Percentiles rank a stretch among this genome's conserved stretches.
These are phyloP conservation scores for Heliothis subflexa DNA, from an alignment of 1,140 invertebrate species.

Conservation along the genomic window DNA sequence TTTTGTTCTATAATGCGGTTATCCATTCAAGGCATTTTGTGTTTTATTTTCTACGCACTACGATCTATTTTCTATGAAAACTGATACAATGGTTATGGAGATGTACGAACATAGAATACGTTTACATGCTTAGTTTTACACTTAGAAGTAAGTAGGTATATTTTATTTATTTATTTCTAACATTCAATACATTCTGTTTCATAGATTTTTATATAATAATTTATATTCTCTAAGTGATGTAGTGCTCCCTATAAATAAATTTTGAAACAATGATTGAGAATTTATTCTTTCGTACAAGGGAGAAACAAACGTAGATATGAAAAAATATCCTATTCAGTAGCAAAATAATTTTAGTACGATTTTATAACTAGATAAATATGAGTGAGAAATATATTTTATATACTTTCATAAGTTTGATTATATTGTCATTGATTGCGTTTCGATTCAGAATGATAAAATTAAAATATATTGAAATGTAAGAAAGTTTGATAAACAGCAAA, in stretches of 20 bases:
- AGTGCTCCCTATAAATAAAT: slow-evolving; percentile 53
- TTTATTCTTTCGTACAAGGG: background rate
- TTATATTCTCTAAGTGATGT: slow-evolving; percentile 31
- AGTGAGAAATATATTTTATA: slow-evolving; percentile 36
- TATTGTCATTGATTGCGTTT: slow-evolving; percentile 64
- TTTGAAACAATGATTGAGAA: slow-evolving; percentile 7
- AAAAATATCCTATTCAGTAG: slow-evolving; percentile 38
- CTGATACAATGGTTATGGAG: slow-evolving; percentile 32
- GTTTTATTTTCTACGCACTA: slow-evolving; percentile 60
- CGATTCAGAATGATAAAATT: slow-evolving; percentile 48
- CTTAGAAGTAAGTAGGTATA: slow-evolving; percentile 14
- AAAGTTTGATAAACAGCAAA: background rate
- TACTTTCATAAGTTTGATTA: slow-evolving; percentile 55
- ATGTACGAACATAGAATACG: slow-evolving; percentile 40
- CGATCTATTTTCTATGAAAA: slow-evolving; percentile 59
- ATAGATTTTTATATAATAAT: slow-evolving; percentile 7
- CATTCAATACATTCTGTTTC: slow-evolving; percentile 45
- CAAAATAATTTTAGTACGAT: slow-evolving; percentile 44
- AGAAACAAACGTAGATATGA: slow-evolving; percentile 14
- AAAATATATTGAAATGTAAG: background rate
- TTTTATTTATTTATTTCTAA: slow-evolving; percentile 31
- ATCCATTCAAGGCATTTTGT: slow-evolving; percentile 63
- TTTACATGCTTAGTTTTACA: slow-evolving; percentile 43
- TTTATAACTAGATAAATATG: slow-evolving; percentile 19
- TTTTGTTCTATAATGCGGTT: slow-evolving; percentile 51